Evolutionary conservation across 2,797 vertebrate species (phyloP), one percentile per base, ranked within the genome.

Genomic region (Avahi laniger): DNA sequence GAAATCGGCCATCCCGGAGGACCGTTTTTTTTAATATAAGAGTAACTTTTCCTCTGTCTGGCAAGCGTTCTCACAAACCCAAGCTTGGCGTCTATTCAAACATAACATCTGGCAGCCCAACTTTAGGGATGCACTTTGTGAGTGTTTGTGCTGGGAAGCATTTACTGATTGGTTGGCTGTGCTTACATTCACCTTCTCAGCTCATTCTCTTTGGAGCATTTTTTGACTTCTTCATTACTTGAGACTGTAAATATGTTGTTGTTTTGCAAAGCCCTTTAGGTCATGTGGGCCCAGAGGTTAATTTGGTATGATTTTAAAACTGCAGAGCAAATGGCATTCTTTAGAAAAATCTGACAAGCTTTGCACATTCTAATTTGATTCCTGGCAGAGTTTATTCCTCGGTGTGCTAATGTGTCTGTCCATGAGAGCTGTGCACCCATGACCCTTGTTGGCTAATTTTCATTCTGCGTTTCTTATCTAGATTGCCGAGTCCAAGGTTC

Each of bases 311-410:
- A 98, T 98, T 98, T 98, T 96, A 97, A 98, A 98, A 98, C 96
- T 97, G 95, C 97, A 96, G 54, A 98, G 97, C 94, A 98, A 98
- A 97, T 98, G 95, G 38, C 97, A 97, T 98, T 98, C 73, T 20
- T 97, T 96, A 96, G 95, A 98, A 98, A 97, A 98, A 88, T 96
- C 97, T 98, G 96, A 98, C 97, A 98, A 97, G 98, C 95, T 97
- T 97, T 98, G 94, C 96, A 98, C 98, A 98, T 98, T 98, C 96
- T 98, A 98, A 98, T 98, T 98, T 98, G 95, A 97, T 98, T 98
- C 97, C 97, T 98, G 97, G 89, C 96, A 52, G 96, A 94, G 89
- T 89, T 78, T 97, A 95, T 97, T 98, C 97, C 97, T 97, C 79
- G 13, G 46, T 95, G 92, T 87, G 96, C 81, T 94, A 94, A 94